Evolutionary conservation across 2,888 invertebrate species (phyloP).

Genomic region (Acanthopleura granulata): DNA sequence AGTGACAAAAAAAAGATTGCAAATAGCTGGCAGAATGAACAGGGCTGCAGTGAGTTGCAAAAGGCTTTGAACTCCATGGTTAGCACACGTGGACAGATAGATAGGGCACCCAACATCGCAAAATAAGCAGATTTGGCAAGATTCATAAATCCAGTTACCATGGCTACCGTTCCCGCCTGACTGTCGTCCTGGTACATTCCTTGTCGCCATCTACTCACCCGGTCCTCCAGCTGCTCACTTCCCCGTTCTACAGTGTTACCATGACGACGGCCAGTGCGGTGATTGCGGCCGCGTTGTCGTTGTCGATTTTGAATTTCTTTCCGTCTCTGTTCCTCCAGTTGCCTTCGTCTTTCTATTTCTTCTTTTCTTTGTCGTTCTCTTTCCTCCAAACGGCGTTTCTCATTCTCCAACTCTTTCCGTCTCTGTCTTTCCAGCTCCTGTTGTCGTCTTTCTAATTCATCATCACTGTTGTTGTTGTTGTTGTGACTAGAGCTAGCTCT

Average conservation of each 20-base stretch:
- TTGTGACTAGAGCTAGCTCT: background rate
- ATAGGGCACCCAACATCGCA: background rate
- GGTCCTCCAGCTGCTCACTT: background rate
- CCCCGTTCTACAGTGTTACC: background rate
- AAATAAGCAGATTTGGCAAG: constrained; percentile 1
- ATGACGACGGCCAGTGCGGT: background rate
- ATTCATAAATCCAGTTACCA: constrained; percentile 10
- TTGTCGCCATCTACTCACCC: background rate
- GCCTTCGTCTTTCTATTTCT: constrained; percentile 6
- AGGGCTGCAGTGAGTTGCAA: background rate
- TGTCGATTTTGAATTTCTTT: background rate
- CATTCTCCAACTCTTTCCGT: background rate
- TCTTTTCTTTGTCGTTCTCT: background rate
- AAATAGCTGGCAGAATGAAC: no score
- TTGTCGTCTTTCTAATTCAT: background rate
- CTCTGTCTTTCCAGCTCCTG: background rate
- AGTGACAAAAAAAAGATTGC: no score
- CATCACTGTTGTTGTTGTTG: background rate
- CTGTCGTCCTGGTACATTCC: background rate
- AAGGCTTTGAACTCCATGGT: background rate
- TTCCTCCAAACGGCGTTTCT: constrained; percentile 12
- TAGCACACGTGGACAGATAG: background rate
- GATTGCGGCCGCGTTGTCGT: background rate
- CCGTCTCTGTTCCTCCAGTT: background rate
- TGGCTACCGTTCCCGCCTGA: background rate